Conservation (phyloP, 2,888 invertebrate genomes). For the Oxystoma pomonae region DNA sequence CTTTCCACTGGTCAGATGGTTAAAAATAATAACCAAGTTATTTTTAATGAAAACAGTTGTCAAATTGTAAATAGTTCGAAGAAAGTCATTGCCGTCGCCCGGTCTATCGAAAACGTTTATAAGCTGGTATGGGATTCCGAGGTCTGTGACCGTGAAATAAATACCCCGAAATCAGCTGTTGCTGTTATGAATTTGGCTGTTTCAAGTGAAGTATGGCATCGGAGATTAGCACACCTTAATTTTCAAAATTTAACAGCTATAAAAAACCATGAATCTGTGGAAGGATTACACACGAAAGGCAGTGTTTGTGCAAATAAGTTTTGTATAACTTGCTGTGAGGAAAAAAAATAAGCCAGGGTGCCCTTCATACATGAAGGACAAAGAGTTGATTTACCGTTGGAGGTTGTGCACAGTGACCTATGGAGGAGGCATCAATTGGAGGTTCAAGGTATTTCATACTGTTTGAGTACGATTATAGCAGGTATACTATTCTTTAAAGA, state of each 20-base stretch:
- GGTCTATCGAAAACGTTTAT: background rate
- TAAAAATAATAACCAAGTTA: slow-evolving; percentile 12
- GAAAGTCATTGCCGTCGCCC: background rate
- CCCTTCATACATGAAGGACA: background rate
- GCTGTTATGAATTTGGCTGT: background rate
- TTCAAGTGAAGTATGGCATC: background rate
- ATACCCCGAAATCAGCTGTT: background rate
- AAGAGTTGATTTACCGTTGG: background rate
- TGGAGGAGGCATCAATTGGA: slow-evolving; percentile 6
- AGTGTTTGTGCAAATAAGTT: slow-evolving; percentile 1
- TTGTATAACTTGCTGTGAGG: slow-evolving; percentile 12
- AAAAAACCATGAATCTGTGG: slow-evolving; percentile 3
- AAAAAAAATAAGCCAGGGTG: too few species aligned
- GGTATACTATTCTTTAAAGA: slow-evolving; percentile 19
- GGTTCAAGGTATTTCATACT: slow-evolving; percentile 18
- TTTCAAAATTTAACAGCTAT: background rate
- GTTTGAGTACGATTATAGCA: slow-evolving; percentile 17
- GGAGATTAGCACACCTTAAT: too few species aligned
- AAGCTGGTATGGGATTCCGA: background rate
- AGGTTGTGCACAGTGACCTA: background rate
- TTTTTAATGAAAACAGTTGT: slow-evolving; percentile 12
- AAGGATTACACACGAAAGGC: slow-evolving; percentile 3
- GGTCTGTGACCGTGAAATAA: background rate
- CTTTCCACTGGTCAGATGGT: slow-evolving; percentile 17
- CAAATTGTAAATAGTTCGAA: slow-evolving; percentile 8